Evolutionary conservation across 2,113 vertebrate species (phyloP).

Genomic region (Opisthocomus hoazin): DNA sequence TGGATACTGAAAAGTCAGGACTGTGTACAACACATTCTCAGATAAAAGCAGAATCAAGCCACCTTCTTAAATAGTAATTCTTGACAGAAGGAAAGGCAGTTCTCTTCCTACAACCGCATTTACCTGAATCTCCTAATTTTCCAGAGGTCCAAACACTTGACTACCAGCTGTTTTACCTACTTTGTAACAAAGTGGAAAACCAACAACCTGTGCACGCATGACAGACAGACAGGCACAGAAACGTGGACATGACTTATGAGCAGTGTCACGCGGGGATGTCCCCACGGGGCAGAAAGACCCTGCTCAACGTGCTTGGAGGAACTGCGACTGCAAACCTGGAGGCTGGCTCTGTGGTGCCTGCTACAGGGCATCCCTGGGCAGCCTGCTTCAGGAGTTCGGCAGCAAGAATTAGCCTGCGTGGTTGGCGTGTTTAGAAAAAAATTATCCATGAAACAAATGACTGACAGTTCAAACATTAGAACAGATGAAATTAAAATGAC

Average conservation of each 20-base stretch:
- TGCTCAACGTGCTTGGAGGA: not conserved
- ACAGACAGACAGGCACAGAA: not conserved
- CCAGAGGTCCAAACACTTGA: not conserved
- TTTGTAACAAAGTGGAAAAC: not conserved
- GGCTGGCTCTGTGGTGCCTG: not conserved
- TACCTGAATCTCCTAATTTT: not conserved
- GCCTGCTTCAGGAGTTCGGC: not conserved
- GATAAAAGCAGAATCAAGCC: not conserved
- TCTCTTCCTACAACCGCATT: not conserved
- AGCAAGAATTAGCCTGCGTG: not conserved
- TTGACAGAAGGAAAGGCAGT: not conserved
- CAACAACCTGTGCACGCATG: not conserved
- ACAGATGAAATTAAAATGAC: not conserved
- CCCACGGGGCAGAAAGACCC: not conserved
- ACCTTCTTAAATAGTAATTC: not conserved
- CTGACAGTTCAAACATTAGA: not conserved
- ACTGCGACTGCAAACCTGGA: not conserved
- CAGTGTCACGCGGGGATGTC: not conserved
- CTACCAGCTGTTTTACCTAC: not conserved
- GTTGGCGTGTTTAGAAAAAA: not conserved
- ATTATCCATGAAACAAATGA: not conserved
- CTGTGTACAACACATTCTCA: not conserved
- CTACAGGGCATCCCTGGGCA: not conserved
- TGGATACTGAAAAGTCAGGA: not conserved
- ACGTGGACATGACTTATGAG: not conserved